Conservation (phyloP, 2,888 invertebrate species). For the Drosophila subsilvestris region DNA sequence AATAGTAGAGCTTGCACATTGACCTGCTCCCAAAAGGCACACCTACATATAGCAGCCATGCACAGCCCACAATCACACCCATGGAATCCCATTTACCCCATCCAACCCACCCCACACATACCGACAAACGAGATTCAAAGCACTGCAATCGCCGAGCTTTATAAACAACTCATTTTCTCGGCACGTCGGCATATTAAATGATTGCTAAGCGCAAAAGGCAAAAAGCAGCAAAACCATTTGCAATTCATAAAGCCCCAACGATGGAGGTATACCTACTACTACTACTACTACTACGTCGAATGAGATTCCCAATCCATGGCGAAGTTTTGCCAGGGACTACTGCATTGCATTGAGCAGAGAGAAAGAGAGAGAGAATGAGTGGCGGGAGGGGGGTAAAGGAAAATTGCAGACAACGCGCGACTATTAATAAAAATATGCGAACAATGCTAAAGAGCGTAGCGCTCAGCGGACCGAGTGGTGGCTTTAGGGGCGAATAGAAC, state of each 20-base stretch:
- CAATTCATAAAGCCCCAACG: slow-evolving; percentile 55
- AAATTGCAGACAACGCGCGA: slow-evolving; percentile 71
- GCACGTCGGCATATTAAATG: slow-evolving; percentile 69
- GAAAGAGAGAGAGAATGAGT: background rate
- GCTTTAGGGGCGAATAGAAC: slow-evolving; percentile 1
- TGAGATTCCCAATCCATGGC: slow-evolving; percentile 60
- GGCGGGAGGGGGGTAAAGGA: slow-evolving; percentile 41
- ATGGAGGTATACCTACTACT: background rate
- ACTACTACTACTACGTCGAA: slow-evolving; percentile 7
- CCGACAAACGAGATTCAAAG: slow-evolving; percentile 11
- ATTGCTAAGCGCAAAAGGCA: slow-evolving; percentile 69
- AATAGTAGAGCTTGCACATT: slow-evolving; percentile 20
- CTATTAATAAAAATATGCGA: slow-evolving; percentile 73
- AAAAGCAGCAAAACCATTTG: slow-evolving; percentile 63
- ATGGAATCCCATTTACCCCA: slow-evolving; percentile 6
- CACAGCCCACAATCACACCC: background rate
- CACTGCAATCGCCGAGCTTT: slow-evolving; percentile 55
- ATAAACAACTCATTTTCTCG: slow-evolving; percentile 69
- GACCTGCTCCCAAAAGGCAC: slow-evolving; percentile 34
- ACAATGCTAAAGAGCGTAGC: slow-evolving; percentile 59
- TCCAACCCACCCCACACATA: background rate
- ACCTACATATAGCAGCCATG: background rate
- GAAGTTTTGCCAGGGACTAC: slow-evolving; percentile 45
- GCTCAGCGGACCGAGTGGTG: slow-evolving; percentile 5
- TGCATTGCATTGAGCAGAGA: slow-evolving; percentile 47